Base-by-base conservation (phyloP, 1,140 invertebrate species). In the Drosophila kurseongensis region DNA sequence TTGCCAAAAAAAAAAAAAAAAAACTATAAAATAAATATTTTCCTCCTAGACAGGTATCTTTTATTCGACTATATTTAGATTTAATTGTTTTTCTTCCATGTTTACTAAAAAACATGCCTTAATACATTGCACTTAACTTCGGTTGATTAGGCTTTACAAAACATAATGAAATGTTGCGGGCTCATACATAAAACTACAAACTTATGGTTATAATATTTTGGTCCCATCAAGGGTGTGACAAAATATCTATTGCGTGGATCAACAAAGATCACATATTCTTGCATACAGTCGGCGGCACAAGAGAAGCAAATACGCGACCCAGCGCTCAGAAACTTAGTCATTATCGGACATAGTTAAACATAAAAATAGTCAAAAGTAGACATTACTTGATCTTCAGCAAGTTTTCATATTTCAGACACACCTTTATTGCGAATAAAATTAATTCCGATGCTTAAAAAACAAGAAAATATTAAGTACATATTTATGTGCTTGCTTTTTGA, bases 181-280 rank as follows among this genome's bases (percentile, higher is more conserved):
- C 32, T 36, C 8, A 14, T 8, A 14, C 45, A 51, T 68, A 65
- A 68, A 65, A 41, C 16, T 29, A 8, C 32, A 9, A 42, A 52
- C 36, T 52, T 36, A 68, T 66, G 60, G 10, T 32, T 38, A 18
- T 18, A 42, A 18, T 29, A 13, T 35, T 51, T 36, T 12, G 60
- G 60, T 14, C 38, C 14, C 65, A 52, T 66, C 47, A 66, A 68
- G 60, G 65, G 60, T 65, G 65, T 52, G 60, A 68, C 47, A 44
- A 50, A 51, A 51, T 44, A 65, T 65, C 36, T 41, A 41, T 48
- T 50, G n/a, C 45, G 57, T 10, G 35, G 61, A 65, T 65, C 29
- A 67, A 23, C 44, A 12, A 40, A 61, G 13, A 54, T 62, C 51
- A 18, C 36, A 58, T 58, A 38, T 51, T 55, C 51, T 62, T 27